Conservation (phyloP, 2,113 vertebrate species). For the Fulica atra region DNA sequence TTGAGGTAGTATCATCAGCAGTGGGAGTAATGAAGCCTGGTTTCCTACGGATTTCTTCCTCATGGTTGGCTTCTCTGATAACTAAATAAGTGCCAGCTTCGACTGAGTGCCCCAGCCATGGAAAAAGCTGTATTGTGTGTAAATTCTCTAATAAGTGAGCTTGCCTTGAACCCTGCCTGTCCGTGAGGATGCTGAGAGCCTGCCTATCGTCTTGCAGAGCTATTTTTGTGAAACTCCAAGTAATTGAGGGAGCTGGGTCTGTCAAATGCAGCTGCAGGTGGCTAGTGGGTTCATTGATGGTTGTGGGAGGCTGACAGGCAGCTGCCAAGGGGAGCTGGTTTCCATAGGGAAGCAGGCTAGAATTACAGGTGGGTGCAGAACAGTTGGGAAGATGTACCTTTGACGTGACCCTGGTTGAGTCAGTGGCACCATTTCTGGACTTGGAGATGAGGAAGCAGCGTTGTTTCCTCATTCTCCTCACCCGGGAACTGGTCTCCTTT, state of each 20-base stretch:
- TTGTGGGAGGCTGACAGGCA: background rate
- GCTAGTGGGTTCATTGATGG: background rate
- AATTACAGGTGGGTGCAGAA: background rate
- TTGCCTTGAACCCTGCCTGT: background rate
- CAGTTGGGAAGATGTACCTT: background rate
- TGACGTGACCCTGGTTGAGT: background rate
- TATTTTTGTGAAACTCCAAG: background rate
- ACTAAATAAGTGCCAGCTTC: conserved; percentile 12
- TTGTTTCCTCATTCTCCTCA: background rate
- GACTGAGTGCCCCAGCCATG: background rate
- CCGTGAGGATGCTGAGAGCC: background rate
- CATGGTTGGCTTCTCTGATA: conserved; percentile 39
- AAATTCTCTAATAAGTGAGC: background rate
- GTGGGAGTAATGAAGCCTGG: conserved; percentile 35
- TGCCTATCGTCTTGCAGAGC: background rate
- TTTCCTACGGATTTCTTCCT: conserved; percentile 44
- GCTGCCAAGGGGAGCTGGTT: background rate
- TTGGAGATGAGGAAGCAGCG: background rate
- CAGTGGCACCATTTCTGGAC: background rate
- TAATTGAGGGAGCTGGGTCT: background rate
- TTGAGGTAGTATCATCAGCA: background rate
- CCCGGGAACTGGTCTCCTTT: background rate
- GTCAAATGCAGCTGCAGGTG: background rate
- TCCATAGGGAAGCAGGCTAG: background rate
- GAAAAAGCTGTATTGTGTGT: background rate